A percentile compares a stretch with the other conserved stretches of the same genome.
Evolutionary conservation across 2,797 vertebrate species (phyloP).

Genomic region (Clarias pachynema): DNA sequence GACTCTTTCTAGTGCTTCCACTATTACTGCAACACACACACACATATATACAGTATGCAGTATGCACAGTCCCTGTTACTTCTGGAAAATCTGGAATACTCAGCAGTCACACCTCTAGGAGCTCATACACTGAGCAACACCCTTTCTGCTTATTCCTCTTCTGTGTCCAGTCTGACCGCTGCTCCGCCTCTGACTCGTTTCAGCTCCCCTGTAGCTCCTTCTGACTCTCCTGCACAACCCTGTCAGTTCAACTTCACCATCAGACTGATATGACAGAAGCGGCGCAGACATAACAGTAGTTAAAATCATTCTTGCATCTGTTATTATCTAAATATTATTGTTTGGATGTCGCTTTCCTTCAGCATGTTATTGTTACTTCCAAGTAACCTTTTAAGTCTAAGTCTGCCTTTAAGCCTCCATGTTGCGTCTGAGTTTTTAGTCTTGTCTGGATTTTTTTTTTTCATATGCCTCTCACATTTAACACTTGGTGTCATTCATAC

Average conservation of each 20-base stretch:
- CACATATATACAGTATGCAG: neutral
- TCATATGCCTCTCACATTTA: neutral
- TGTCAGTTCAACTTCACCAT: constrained; percentile 43
- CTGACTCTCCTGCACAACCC: constrained; percentile 13
- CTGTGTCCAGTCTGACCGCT: neutral
- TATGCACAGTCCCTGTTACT: neutral
- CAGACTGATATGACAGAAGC: constrained; percentile 27
- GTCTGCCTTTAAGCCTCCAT: neutral
- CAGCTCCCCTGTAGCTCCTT: constrained; percentile 28
- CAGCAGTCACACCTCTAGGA: neutral
- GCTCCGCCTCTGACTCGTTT: neutral
- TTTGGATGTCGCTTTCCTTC: constrained; percentile 17
- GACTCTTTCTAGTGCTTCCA: neutral
- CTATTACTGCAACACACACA: neutral
- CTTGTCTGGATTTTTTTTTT: neutral
- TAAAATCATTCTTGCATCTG: neutral
- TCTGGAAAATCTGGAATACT: neutral
- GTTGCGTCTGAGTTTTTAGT: neutral
- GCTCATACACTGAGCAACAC: neutral
- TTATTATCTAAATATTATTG: constrained; percentile 18
- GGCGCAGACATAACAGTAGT: constrained; percentile 13
- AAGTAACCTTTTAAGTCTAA: neutral
- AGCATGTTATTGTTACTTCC: neutral
- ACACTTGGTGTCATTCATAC: neutral
- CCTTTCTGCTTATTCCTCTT: neutral